A percentile compares a stretch with the other conserved stretches of the same genome.
Evolutionary conservation across 2,113 vertebrate genomes (phyloP).

Genomic region (Pristiophorus japonicus): DNA sequence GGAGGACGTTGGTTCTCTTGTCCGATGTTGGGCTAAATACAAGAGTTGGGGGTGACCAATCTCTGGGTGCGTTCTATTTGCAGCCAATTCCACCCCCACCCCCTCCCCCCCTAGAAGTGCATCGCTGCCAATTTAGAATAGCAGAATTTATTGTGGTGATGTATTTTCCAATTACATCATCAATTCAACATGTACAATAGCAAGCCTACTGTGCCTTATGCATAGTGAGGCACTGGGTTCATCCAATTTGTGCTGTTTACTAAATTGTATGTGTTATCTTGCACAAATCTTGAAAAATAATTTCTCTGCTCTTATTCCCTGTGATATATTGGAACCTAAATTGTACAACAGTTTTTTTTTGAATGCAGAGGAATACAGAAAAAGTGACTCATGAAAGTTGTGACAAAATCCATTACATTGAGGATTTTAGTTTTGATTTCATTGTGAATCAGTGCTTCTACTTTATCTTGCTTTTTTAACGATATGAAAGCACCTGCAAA

Average conservation of each 20-base stretch:
- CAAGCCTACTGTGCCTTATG: too few species aligned
- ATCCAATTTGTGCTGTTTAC: neutral
- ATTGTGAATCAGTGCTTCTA: neutral
- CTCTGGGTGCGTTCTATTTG: neutral
- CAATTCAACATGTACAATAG: neutral
- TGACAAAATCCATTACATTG: neutral
- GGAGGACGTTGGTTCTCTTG: neutral
- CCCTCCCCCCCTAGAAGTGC: neutral
- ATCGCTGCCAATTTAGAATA: neutral
- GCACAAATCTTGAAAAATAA: neutral
- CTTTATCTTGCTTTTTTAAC: conserved; percentile 15
- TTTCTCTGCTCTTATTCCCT: neutral
- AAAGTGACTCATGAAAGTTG: neutral
- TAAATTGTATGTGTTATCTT: neutral
- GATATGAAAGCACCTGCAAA: conserved; percentile 15
- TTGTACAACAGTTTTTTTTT: neutral
- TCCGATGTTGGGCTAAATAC: neutral
- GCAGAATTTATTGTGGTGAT: neutral
- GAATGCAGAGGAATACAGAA: neutral
- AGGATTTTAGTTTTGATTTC: neutral
- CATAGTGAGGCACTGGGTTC: neutral
- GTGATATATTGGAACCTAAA: neutral
- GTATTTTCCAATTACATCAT: neutral
- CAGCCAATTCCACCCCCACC: too few species aligned
- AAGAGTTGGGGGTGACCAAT: neutral